A percentile compares a stretch with the other conserved stretches of the same genome.
phyloP scores from a whole-genome alignment of 2,797 vertebrate species.

The Typhlichthys subterraneus region DNA sequence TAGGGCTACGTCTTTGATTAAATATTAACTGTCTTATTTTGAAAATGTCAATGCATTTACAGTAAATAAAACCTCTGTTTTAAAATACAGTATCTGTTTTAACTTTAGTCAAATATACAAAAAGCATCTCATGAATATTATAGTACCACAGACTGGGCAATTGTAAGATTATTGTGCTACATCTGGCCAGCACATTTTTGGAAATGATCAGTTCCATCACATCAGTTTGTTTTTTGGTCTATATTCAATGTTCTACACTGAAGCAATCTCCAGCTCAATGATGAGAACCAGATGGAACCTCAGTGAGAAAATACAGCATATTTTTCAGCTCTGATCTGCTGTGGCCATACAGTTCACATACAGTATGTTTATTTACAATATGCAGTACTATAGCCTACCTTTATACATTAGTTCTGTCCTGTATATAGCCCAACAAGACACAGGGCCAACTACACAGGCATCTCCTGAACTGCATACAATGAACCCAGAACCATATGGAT shows the following conservation, averaged over 20 bases:
- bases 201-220: background rate
- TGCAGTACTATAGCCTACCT: no score
- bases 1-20: conserved; percentile 34
- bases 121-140: background rate
- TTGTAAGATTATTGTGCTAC: background rate
- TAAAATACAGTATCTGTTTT: background rate
- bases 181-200: background rate
- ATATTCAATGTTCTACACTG: conserved; percentile 16
- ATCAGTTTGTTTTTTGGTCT: background rate
- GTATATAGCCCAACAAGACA: background rate
- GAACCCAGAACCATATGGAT: conserved; percentile 34
- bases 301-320: conserved; percentile 47
- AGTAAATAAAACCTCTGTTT: background rate
- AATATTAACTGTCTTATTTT: conserved; percentile 59
- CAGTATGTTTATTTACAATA: no score
- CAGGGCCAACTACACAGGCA: background rate
- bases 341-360: background rate
- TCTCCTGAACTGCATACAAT: background rate
- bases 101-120: background rate
- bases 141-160: no score
- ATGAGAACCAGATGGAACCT: conserved; percentile 76
- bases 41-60: conserved; percentile 45
- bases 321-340: conserved; percentile 16
- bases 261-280: conserved; percentile 59
- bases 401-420: no score